Percentiles rank a stretch among this genome's conserved stretches.
These are phyloP conservation scores for Eupeodes latifasciatus DNA, from an alignment of 2,888 invertebrate genomes.

Conservation along the genomic window DNA sequence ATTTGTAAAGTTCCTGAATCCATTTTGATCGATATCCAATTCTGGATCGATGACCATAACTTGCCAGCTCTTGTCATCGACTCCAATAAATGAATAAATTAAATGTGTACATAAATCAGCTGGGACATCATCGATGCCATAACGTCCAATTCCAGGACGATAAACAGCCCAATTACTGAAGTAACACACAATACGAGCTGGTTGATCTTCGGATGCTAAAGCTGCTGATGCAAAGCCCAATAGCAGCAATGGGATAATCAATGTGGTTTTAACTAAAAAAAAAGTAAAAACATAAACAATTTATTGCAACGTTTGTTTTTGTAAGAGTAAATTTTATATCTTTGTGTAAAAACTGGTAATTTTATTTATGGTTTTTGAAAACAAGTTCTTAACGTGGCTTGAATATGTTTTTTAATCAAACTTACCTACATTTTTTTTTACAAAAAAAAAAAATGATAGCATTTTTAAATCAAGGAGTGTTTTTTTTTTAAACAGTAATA, in stretches of 20 bases:
- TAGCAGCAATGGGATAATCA: slow-evolving; percentile 73
- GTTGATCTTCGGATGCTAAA: slow-evolving; percentile 78
- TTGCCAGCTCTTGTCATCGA: slow-evolving; percentile 91
- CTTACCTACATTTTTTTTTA: too few relatives aligned
- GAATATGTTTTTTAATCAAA: too few relatives aligned
- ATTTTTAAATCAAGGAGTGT: too few relatives aligned
- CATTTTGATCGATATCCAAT: slow-evolving; percentile 90
- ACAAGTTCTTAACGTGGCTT: too few relatives aligned
- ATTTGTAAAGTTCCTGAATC: slow-evolving; percentile 92
- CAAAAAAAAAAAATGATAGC: too few relatives aligned
- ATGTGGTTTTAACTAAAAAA: slow-evolving; percentile 43
- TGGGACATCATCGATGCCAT: slow-evolving; percentile 93
- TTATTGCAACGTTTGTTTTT: background rate
- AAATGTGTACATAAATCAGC: slow-evolving; percentile 93
- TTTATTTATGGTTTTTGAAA: too few relatives aligned
- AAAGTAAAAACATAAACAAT: background rate
- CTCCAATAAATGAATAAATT: slow-evolving; percentile 95
- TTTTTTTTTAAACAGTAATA: too few relatives aligned
- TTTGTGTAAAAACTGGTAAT: too few relatives aligned
- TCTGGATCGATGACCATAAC: slow-evolving; percentile 92
- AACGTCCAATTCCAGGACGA: slow-evolving; percentile 91
- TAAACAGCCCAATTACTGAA: slow-evolving; percentile 90
- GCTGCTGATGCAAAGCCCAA: slow-evolving; percentile 76
- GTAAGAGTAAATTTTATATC: too few relatives aligned
- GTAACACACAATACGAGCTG: slow-evolving; percentile 86